phyloP scores from a whole-genome alignment of 2,797 vertebrate species.

The Argentina silus region DNA sequence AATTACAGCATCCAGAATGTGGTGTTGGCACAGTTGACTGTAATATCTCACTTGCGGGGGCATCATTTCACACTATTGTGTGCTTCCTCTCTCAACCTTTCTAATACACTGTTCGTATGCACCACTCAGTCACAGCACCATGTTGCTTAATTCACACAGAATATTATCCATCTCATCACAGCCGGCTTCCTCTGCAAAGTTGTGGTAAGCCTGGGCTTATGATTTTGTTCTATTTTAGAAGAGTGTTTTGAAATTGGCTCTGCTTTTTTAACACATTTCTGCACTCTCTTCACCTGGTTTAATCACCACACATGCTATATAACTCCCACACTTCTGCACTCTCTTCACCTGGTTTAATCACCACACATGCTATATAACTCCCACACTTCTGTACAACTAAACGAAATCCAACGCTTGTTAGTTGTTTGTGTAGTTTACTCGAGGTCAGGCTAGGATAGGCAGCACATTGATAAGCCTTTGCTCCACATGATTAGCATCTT shows the following conservation, averaged over 20 bases:
- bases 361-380: neutral
- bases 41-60: neutral
- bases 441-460: neutral
- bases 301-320: neutral
- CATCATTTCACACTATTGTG: neutral
- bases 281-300: neutral
- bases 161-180: neutral
- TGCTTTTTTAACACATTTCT: neutral
- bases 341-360: neutral
- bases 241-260: neutral
- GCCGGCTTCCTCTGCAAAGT: constrained; percentile 10
- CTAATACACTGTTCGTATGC: neutral
- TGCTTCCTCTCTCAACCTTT: neutral
- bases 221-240: neutral
- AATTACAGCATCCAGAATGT: neutral
- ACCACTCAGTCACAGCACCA: neutral
- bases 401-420: neutral
- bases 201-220: constrained; percentile 4
- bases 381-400: neutral
- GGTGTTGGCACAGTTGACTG: neutral
- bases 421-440: neutral
- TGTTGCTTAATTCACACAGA: neutral
- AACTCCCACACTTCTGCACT: neutral
- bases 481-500: constrained; percentile 7
- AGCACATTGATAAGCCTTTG: constrained; percentile 2